Evolutionary conservation across 30 jellyfish, hydroid and myxozoan genomes (phyloP).

Genomic region (Chrysaora quinquecirrha): DNA sequence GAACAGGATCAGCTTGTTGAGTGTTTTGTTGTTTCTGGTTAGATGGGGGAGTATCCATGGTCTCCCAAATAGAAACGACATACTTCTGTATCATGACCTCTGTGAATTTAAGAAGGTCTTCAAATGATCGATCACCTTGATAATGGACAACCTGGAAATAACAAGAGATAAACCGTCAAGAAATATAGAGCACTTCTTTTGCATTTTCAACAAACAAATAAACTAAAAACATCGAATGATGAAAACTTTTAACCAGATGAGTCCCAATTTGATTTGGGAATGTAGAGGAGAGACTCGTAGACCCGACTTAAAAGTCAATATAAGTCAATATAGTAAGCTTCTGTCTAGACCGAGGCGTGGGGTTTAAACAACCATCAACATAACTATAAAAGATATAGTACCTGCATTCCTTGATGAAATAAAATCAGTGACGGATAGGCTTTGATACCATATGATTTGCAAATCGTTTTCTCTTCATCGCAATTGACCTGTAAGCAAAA

Average conservation of each 20-base stretch:
- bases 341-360: too few relatives aligned
- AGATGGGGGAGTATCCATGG: neutral
- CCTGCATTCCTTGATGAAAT: constrained; percentile 70
- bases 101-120: constrained; percentile 21
- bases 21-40: neutral
- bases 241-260: neutral
- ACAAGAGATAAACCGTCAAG: neutral
- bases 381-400: too few relatives aligned
- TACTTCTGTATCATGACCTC: constrained; percentile 24
- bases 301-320: neutral
- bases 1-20: neutral
- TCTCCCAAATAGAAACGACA: neutral
- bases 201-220: neutral
- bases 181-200: neutral
- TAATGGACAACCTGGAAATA: constrained; percentile 14
- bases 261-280: neutral
- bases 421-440: constrained; percentile 75
- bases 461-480: constrained; percentile 54
- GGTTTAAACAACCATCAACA: too few relatives aligned
- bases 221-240: neutral
- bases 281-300: neutral
- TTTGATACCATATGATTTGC: constrained; percentile 55
- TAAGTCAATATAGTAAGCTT: neutral
- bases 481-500: constrained; percentile 74
- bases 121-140: constrained; percentile 45